Evolutionary conservation across 2,797 vertebrate species (phyloP), one percentile per base, ranked within the genome.

Genomic region (Gambelia wislizenii): DNA sequence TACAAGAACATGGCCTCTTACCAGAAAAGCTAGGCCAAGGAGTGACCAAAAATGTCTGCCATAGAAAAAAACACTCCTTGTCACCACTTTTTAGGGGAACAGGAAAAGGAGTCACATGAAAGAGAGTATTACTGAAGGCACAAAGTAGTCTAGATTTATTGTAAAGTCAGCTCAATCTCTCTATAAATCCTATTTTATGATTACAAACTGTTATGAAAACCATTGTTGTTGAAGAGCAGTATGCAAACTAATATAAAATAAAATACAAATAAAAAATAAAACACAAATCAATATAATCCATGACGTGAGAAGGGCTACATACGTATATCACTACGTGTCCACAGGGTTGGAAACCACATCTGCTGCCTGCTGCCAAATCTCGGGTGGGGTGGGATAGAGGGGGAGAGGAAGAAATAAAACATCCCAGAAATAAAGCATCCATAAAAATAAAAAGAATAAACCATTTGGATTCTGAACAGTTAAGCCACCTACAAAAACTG

Each of bases 331-430:
- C 22, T 82, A 25, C 18, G 54, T n/a, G 14, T 1, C 16, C 49
- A 52, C 49, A 54, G 49, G n/a, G 44, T 87, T 0, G 13, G 70
- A 93, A 75, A 67, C 90, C 36, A 90, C 77, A 89, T n/a, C n/a
- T n/a, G n/a, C n/a, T 8, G 76, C 92, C 91, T 91, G 84, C 59
- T 47, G 54, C 64, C n/a, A 89, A 87, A 54, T 44, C 39, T 6
- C 39, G 39, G n/a, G 4, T 22, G 18, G 22, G 22, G 22, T 5
- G 18, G 59, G 18, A 18, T 14, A 12, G 56, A 12, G 56, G 56
- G 7, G 59, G 59, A 9, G 59, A 27, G 22, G 59, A 61, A 16
- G 54, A 4, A n/a, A n/a, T 49, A 9, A 49, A 49, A 49, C 49
- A 49, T 49, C 49, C 49, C 8, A 49, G 8, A 10, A 54, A 54